Conservation (phyloP, 2,113 vertebrate genomes). For the Erpornis zantholeuca region DNA sequence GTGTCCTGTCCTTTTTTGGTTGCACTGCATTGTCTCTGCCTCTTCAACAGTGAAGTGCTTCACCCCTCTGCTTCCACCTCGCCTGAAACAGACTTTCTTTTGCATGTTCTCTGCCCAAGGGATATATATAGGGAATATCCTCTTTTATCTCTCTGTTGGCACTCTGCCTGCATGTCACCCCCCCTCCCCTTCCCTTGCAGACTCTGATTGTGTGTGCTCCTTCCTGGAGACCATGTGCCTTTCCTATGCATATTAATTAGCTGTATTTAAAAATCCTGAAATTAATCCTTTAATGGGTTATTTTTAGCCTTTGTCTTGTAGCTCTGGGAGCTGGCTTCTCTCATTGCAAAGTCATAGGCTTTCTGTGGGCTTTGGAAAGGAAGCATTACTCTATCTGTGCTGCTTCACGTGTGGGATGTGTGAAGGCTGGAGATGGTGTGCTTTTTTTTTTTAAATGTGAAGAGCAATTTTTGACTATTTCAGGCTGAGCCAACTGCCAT, state of each 20-base stretch:
- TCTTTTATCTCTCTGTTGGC: neutral
- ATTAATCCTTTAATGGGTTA: slow-evolving; percentile 32
- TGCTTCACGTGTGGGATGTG: neutral
- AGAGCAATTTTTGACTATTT: neutral
- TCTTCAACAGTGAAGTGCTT: neutral
- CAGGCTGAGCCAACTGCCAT: neutral
- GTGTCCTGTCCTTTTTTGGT: neutral
- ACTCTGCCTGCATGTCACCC: neutral
- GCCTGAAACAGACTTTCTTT: neutral
- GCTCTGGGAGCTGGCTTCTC: neutral
- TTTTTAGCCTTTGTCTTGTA: slow-evolving; percentile 37
- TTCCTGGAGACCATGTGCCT: neutral
- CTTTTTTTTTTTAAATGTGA: neutral
- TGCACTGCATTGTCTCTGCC: neutral
- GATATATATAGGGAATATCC: neutral
- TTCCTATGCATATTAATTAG: slow-evolving; percentile 22
- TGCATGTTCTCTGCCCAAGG: neutral
- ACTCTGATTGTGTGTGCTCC: neutral
- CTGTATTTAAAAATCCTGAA: slow-evolving; percentile 19
- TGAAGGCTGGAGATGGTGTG: neutral
- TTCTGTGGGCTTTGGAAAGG: neutral
- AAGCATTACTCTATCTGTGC: neutral
- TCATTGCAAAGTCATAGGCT: neutral
- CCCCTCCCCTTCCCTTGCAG: neutral
- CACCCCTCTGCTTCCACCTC: neutral